These are phyloP conservation scores for Ecliptopera silaceata DNA, from an alignment of 2,888 invertebrate species.

Conservation along the genomic window DNA sequence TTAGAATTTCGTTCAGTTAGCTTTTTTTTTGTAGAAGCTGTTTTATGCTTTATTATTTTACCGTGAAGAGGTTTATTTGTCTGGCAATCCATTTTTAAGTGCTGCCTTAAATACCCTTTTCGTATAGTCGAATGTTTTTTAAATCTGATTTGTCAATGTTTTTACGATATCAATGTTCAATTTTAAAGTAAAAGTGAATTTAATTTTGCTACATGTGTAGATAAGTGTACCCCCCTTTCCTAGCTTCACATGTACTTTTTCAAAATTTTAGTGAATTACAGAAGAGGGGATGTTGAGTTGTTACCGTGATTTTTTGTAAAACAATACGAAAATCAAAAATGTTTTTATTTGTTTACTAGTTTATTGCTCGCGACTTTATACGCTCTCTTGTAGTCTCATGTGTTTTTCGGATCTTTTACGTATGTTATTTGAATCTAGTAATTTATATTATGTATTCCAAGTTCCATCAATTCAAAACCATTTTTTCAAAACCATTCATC, in stretches of 20 bases:
- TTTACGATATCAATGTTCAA: constrained; percentile 8
- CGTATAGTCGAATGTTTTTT: constrained; percentile 27
- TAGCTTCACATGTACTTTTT: constrained; percentile 24
- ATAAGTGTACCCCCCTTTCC: constrained; percentile 28
- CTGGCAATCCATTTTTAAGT: constrained; percentile 34
- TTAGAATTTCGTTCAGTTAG: constrained; percentile 61
- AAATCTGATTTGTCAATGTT: constrained; percentile 33
- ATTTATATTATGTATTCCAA: not conserved
- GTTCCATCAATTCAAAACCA: no score
- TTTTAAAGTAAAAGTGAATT: constrained; percentile 18
- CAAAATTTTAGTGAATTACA: constrained; percentile 21
- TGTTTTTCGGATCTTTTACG: no score
- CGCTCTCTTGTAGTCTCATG: no score
- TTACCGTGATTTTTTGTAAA: constrained; percentile 17
- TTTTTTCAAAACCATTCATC: no score
- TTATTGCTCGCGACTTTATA: no score
- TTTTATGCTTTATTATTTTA: constrained; percentile 21
- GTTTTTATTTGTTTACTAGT: no score
- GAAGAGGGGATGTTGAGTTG: constrained; percentile 26
- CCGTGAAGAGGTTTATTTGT: constrained; percentile 29
- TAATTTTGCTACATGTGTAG: constrained; percentile 31
- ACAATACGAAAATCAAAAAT: no score
- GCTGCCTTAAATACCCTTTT: constrained; percentile 35
- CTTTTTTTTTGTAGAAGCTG: constrained; percentile 23
- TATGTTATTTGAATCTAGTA: no score